Percentiles rank a stretch among this genome's conserved stretches.
These are phyloP conservation scores for Campoletis sonorensis DNA, from an alignment of 1,140 invertebrate genomes.

Conservation along the genomic window DNA sequence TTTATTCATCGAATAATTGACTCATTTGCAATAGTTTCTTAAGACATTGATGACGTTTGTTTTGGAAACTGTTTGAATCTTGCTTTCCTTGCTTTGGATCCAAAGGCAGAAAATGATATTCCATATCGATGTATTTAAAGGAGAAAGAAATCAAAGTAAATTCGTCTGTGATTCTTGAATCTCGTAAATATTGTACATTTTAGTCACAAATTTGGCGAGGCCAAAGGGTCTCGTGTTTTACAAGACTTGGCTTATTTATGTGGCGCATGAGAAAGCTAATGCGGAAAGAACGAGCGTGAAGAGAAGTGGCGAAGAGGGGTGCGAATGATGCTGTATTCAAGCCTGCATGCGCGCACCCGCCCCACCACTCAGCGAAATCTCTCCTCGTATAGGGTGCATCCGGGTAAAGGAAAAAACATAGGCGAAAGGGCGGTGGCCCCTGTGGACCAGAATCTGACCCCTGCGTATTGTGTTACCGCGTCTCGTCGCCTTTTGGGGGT, in stretches of 20 bases:
- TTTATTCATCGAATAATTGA: too few relatives aligned
- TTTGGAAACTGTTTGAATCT: too few relatives aligned
- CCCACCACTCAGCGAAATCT: constrained; percentile 41
- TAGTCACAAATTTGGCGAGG: constrained; percentile 9
- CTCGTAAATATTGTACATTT: constrained; percentile 19
- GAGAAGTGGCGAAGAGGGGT: constrained; percentile 24
- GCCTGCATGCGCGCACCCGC: constrained; percentile 36
- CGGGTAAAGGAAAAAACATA: background rate
- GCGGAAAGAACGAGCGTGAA: constrained; percentile 34
- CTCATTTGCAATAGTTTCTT: too few relatives aligned
- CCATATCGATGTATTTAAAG: too few relatives aligned
- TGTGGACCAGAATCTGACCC: constrained; percentile 67
- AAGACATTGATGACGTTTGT: background rate
- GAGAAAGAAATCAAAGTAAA: background rate
- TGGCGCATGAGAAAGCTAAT: constrained; percentile 27
- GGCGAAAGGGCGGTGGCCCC: constrained; percentile 56
- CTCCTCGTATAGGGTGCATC: constrained; percentile 38
- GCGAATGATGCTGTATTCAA: constrained; percentile 28
- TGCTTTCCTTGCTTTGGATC: background rate
- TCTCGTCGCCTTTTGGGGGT: constrained; percentile 61
- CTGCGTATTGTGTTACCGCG: constrained; percentile 67
- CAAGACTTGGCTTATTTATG: constrained; percentile 5
- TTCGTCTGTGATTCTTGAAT: background rate
- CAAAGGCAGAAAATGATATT: too few relatives aligned
- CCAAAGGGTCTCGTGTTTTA: constrained; percentile 29